phyloP scores from a whole-genome alignment of 35 echinoderm and acorn worm species.

The Heliocidaris erythrogramma region DNA sequence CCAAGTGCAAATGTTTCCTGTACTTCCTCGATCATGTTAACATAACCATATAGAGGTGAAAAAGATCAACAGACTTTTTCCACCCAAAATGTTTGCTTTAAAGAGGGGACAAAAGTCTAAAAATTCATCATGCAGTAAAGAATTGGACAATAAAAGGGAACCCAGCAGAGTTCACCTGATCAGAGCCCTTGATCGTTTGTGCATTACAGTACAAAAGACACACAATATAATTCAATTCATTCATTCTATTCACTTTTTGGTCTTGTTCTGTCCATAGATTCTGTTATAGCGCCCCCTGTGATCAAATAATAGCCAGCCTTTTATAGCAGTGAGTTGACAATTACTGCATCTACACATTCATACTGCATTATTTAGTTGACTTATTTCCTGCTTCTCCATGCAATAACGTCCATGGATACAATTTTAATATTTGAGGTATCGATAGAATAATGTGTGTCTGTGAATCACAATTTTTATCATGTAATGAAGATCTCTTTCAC shows the following conservation, averaged over 20 bases:
- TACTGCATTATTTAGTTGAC: neutral
- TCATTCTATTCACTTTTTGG: neutral
- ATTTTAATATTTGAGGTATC: neutral
- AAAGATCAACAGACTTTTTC: neutral
- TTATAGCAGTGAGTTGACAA: no score
- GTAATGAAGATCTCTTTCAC: no score
- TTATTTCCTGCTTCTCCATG: neutral
- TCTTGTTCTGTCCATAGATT: neutral
- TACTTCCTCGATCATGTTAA: neutral
- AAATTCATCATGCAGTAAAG: neutral
- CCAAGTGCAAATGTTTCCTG: neutral
- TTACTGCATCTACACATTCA: no score
- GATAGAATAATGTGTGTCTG: no score
- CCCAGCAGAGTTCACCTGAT: neutral
- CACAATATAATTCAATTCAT: no score
- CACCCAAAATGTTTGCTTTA: neutral
- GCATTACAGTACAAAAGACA: no score
- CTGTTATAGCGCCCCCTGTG: neutral
- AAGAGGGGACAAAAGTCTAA: neutral
- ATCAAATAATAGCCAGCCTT: neutral
- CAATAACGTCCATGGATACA: neutral
- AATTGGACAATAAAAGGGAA: neutral
- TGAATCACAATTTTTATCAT: no score
- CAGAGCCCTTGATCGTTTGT: neutral
- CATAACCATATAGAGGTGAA: neutral